Evolutionary conservation across 2,113 vertebrate species (phyloP).

Genomic region (Pseudopodoces humilis): DNA sequence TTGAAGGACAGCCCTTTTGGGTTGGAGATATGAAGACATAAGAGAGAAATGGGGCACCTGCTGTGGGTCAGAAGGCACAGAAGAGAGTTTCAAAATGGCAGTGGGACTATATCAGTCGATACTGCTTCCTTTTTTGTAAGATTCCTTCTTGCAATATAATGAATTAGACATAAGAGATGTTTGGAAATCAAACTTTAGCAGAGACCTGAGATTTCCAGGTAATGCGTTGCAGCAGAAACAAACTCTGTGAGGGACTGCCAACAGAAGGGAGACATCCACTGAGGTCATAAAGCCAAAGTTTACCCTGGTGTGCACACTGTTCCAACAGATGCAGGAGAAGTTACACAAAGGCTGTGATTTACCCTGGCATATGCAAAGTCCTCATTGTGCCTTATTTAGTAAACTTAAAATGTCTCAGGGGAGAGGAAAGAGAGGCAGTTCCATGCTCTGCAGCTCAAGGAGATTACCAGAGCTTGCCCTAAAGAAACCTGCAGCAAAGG

Average conservation of each 20-base stretch:
- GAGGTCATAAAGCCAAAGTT: not conserved
- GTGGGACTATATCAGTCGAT: not conserved
- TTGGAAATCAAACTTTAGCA: not conserved
- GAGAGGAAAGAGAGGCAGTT: conserved; percentile 2
- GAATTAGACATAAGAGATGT: not conserved
- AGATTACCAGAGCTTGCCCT: not conserved
- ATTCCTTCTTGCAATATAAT: not conserved
- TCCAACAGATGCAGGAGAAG: not conserved
- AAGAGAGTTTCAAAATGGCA: not conserved
- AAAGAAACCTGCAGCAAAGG: not conserved
- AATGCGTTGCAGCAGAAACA: not conserved
- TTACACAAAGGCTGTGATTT: not conserved
- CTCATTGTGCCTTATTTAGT: not conserved
- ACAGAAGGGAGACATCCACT: fast-evolving
- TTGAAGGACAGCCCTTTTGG: not conserved
- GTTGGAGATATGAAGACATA: not conserved
- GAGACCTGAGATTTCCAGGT: not conserved
- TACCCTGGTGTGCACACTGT: not conserved
- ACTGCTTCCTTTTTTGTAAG: not conserved
- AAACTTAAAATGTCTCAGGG: not conserved
- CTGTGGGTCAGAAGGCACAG: not conserved
- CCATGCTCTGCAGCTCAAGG: not conserved
- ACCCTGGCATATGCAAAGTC: not conserved
- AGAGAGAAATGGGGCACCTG: not conserved
- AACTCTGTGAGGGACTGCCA: not conserved